A percentile compares a stretch with the other conserved stretches of the same genome.
phyloP scores from a whole-genome alignment of 2,797 vertebrate species.

The Protosalanx chinensis region DNA sequence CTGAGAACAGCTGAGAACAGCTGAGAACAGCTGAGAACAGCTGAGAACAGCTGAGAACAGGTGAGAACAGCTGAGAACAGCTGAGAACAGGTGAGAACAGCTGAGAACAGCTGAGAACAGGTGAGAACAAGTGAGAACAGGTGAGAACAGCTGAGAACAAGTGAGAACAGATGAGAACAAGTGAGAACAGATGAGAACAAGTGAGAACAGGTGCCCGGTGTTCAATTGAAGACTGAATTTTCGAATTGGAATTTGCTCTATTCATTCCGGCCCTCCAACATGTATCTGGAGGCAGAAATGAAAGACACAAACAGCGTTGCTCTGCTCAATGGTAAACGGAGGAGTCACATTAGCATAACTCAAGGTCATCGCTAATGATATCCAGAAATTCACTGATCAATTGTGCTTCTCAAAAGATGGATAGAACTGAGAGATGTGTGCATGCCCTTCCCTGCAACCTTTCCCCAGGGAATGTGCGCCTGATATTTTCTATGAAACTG shows the following conservation, averaged over 20 bases:
- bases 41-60: no score
- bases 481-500: conserved; percentile 42
- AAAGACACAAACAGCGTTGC: background rate
- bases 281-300: background rate
- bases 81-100: no score
- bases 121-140: no score
- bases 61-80: conserved; percentile 32
- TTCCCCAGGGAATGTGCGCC: conserved; percentile 35
- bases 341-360: conserved; percentile 53
- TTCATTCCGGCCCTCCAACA: no score
- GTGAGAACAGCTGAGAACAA: no score
- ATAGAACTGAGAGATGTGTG: conserved; percentile 10
- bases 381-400: conserved; percentile 46
- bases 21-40: no score
- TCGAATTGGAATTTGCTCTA: no score
- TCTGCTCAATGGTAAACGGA: conserved; percentile 48
- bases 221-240: background rate
- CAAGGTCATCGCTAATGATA: conserved; percentile 57
- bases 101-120: no score
- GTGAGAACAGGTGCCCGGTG: background rate
- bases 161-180: no score
- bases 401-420: conserved; percentile 38
- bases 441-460: conserved; percentile 40
- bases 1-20: no score
- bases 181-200: no score